Conservation (phyloP, 1,140 invertebrate species). For the Anastrepha obliqua region DNA sequence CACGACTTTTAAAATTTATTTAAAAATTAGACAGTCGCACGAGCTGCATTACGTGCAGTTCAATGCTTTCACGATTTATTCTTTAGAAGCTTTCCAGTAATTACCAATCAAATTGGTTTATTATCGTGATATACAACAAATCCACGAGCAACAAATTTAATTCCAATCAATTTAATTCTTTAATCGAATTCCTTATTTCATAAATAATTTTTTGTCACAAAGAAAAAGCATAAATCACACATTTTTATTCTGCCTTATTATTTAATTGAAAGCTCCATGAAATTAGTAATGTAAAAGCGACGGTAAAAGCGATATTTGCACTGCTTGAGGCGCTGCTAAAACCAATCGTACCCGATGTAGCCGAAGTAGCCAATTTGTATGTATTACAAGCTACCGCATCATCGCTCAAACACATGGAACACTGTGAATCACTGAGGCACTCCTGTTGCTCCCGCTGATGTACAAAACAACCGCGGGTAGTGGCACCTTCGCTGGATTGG, state of each 20-base stretch:
- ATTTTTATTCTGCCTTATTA: not conserved
- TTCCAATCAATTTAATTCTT: not conserved
- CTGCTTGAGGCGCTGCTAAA: not conserved
- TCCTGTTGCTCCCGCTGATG: constrained; percentile 61
- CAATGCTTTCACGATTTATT: no score
- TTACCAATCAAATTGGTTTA: not conserved
- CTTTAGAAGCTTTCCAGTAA: not conserved
- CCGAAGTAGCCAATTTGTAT: not conserved
- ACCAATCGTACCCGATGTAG: not conserved
- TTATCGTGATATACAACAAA: not conserved
- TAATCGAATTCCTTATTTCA: not conserved
- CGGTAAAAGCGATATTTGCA: not conserved
- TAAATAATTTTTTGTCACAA: not conserved
- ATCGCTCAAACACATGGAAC: constrained; percentile 65
- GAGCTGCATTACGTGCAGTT: no score
- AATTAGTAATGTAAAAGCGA: not conserved
- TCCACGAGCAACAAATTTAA: not conserved
- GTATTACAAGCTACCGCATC: constrained; percentile 64
- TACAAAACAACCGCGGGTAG: constrained; percentile 64
- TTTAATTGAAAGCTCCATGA: not conserved
- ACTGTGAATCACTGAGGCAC: constrained; percentile 62
- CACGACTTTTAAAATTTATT: no score
- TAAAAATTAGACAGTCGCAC: no score
- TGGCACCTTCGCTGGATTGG: not conserved
- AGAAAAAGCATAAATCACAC: not conserved